Percentiles rank a stretch among this genome's conserved stretches.
Conservation (phyloP, 2,797 vertebrate genomes). For the Dicrostonyx torquatus region DNA sequence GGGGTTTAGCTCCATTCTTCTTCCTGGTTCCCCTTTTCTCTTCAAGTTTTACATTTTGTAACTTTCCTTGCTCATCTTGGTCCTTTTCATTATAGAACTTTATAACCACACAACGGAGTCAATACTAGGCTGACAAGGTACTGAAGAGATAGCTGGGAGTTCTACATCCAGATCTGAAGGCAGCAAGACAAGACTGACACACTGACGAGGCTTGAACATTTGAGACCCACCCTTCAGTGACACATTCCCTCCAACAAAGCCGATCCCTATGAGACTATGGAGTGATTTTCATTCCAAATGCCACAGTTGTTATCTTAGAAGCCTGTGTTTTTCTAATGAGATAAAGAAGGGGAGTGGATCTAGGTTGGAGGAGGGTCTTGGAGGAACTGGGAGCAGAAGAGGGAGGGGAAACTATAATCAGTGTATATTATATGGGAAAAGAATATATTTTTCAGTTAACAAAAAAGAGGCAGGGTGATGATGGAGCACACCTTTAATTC, state of each 20-base stretch:
- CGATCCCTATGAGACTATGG: background rate
- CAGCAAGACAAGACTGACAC: background rate
- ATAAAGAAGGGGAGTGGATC: background rate
- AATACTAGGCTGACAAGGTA: too few relatives aligned
- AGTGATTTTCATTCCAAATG: background rate
- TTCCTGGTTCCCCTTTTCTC: too few relatives aligned
- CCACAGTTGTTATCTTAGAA: background rate
- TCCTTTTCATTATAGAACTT: too few relatives aligned
- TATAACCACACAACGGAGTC: too few relatives aligned
- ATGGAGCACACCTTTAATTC: background rate
- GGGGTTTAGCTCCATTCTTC: too few relatives aligned
- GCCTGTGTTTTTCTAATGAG: background rate
- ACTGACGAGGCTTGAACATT: background rate
- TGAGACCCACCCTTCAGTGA: background rate
- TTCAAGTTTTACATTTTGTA: too few relatives aligned
- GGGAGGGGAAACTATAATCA: too few relatives aligned
- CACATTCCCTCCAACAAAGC: background rate
- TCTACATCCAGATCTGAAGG: too few relatives aligned
- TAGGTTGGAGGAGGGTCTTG: background rate
- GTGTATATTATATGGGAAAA: background rate
- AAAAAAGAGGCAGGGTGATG: background rate
- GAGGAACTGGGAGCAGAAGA: too few relatives aligned
- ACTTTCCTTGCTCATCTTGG: too few relatives aligned
- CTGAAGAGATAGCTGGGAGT: too few relatives aligned
- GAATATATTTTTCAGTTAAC: background rate